Evolutionary conservation across 2,888 invertebrate genomes (phyloP).

Genomic region (Flexamia atlantica): DNA sequence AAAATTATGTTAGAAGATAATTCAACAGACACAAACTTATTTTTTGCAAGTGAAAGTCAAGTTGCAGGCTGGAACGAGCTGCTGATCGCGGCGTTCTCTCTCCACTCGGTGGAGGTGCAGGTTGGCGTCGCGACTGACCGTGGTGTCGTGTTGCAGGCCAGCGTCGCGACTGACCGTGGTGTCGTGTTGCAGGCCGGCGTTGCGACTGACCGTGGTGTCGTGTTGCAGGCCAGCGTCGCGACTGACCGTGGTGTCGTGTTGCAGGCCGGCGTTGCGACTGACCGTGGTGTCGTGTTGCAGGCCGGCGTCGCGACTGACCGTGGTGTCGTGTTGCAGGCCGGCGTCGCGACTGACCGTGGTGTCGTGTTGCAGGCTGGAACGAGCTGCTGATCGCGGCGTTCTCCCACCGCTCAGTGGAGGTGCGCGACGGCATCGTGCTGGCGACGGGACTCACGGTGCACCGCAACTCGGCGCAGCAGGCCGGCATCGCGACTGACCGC

Average conservation of each 20-base stretch:
- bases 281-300: too few species aligned
- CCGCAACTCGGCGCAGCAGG: conserved; percentile 91
- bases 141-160: too few species aligned
- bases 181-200: conserved; percentile 94
- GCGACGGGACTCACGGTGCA: conserved; percentile 90
- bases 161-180: conserved; percentile 91
- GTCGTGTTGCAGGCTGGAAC: conserved; percentile 86
- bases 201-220: too few species aligned
- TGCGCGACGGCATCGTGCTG: conserved; percentile 84
- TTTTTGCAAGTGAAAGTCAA: too few species aligned
- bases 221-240: too few species aligned
- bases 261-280: too few species aligned
- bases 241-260: too few species aligned
- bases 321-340: too few species aligned
- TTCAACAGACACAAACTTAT: too few species aligned
- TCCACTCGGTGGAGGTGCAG: conserved; percentile 92
- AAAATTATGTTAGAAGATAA: too few species aligned
- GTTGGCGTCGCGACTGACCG: conserved; percentile 84
- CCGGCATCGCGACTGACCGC: conserved; percentile 96
- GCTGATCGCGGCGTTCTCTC: conserved; percentile 95
- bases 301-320: too few species aligned
- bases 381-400: conserved; percentile 96
- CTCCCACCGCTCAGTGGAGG: conserved; percentile 95
- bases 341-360: conserved; percentile 80
- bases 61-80: conserved; percentile 94